Evolutionary conservation across 2,888 invertebrate species (phyloP), one percentile per base, ranked within the genome.

Genomic region (Aphidius colemani): DNA sequence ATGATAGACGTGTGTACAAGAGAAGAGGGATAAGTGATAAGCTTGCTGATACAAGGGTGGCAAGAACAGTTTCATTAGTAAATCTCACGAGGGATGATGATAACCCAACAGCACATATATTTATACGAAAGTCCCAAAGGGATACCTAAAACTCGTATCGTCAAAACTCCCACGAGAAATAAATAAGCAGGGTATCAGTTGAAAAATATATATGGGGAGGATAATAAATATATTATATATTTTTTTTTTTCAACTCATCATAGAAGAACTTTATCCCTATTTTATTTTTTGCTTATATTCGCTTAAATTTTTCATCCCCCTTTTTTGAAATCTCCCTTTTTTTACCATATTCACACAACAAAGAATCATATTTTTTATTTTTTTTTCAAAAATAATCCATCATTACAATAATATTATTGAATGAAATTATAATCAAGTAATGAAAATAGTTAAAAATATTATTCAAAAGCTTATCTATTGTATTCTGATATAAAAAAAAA

Each of bases 61-160:
- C 74, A 75, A 78, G n/a, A 81, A 81, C 78, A 77, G 74, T 81
- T 81, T 81, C 81, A 80, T 82, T 81, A 80, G 76, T 74, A 72
- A 75, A 76, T 75, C 76, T 78, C 78, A 74, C 74, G 73, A 74
- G 80, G 76, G 77, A 77, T 78, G 78, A 79, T 77, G 30, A 30
- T 30, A 30, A 30, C 30, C 5, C 30, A 30, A 30, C 30, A 73
- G 73, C 11, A 75, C 11, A 75, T 76, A 71, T 71, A 30, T 30
- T 30, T 30, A 5, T 30, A 71, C 70, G 71, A 69, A 71, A 71
- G 71, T 69, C 77, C 75, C 74, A 71, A 73, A 72, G 79, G 75
- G 75, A 72, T 76, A 46, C 39, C 57, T 44, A 48, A 53, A 57
- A 55, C 55, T 55, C 41, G 77, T 70, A 72, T 71, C 44, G 69